These are phyloP conservation scores for Phaethornis superciliosus DNA, from an alignment of 2,113 vertebrate genomes.

Conservation along the genomic window DNA sequence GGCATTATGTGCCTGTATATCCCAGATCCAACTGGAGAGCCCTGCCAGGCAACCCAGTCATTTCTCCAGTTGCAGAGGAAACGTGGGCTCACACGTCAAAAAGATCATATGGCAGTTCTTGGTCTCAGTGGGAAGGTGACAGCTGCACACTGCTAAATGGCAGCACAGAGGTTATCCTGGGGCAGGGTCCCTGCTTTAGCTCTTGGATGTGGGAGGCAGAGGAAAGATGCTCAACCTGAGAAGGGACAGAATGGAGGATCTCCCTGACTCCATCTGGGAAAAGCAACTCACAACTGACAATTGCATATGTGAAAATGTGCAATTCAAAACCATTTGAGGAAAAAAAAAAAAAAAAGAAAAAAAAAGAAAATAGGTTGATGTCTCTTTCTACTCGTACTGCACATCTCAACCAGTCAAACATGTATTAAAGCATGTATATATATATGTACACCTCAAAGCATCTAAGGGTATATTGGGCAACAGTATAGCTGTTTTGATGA, in stretches of 20 bases:
- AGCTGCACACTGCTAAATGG: neutral
- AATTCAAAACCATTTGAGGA: neutral
- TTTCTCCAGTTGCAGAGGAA: neutral
- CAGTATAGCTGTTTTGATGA: neutral
- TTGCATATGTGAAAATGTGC: neutral
- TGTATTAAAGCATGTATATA: neutral
- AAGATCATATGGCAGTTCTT: neutral
- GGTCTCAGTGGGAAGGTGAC: neutral
- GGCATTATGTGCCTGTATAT: neutral
- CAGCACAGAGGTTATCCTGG: neutral
- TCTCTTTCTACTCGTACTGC: neutral
- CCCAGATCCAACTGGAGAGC: neutral
- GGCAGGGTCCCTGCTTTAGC: neutral
- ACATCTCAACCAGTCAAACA: neutral
- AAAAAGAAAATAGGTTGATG: neutral
- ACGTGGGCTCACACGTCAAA: neutral
- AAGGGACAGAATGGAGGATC: neutral
- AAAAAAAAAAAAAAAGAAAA: neutral
- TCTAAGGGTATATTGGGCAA: neutral
- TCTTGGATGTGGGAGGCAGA: neutral
- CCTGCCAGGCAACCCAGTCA: neutral
- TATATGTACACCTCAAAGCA: accelerated
- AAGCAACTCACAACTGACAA: neutral
- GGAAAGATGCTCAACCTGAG: neutral
- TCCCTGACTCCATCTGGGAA: neutral